Conservation (phyloP, 1,140 invertebrate genomes). For the Scylla paramamosain region DNA sequence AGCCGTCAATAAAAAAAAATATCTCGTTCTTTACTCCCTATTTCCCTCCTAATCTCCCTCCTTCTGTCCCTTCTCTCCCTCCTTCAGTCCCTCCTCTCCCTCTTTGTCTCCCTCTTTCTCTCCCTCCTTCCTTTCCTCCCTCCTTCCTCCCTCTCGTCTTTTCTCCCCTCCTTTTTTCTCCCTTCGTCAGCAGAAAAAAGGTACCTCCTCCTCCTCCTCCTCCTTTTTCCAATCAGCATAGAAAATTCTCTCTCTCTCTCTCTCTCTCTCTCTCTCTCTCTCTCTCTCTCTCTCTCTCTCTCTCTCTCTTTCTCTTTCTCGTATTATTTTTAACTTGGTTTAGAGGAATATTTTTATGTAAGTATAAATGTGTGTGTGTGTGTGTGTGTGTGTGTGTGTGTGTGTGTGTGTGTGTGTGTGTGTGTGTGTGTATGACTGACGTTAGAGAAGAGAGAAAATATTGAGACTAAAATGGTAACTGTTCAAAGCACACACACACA, state of each 20-base stretch:
- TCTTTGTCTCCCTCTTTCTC: neutral
- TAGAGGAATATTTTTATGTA: neutral
- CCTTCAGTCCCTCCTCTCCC: neutral
- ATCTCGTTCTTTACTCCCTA: too few species aligned
- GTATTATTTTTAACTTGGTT: neutral
- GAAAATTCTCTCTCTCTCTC: slow-evolving; percentile 33
- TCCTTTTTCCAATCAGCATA: neutral
- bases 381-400: neutral
- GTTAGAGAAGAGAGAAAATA: too few species aligned
- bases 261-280: slow-evolving; percentile 28
- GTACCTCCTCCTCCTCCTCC: neutral
- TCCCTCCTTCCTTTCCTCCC: neutral
- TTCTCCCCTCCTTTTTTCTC: too few species aligned
- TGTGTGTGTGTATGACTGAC: neutral
- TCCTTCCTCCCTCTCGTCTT: neutral
- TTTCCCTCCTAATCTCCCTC: neutral
- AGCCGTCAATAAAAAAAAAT: too few species aligned
- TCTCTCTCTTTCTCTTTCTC: slow-evolving; percentile 17
- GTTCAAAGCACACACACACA: too few species aligned
- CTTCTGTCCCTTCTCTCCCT: neutral
- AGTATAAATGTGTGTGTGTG: neutral
- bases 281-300: slow-evolving; percentile 34
- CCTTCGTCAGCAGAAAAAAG: neutral
- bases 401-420: slow-evolving; percentile 9
- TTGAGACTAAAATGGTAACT: too few species aligned